Percentiles rank a stretch among this genome's conserved stretches.
These are phyloP conservation scores for Phycodurus eques DNA, from an alignment of 2,113 vertebrate genomes.

Conservation along the genomic window DNA sequence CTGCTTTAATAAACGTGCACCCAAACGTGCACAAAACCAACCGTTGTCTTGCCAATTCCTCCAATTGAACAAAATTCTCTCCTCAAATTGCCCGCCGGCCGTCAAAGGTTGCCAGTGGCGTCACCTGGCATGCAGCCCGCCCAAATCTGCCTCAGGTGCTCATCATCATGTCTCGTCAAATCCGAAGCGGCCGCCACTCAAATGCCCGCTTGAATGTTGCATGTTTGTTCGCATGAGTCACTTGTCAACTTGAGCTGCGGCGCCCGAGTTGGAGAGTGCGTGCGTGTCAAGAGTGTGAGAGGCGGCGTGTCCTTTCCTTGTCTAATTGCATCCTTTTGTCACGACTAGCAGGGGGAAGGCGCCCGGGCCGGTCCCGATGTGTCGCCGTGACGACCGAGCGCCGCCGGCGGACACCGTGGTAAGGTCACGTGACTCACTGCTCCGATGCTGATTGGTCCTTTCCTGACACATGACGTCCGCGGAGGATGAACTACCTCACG, in stretches of 20 bases:
- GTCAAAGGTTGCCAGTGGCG: conserved; percentile 77
- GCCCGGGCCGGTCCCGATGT: conserved; percentile 90
- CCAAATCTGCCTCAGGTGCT: conserved; percentile 53
- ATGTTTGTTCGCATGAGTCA: conserved; percentile 6
- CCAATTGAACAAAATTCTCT: conserved; percentile 90
- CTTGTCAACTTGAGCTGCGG: background rate
- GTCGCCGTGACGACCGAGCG: conserved; percentile 90
- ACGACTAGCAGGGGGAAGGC: conserved; percentile 97
- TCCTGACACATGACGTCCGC: background rate
- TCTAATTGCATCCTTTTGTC: conserved; percentile 99
- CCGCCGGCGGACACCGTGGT: conserved; percentile 90
- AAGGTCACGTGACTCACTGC: conserved; percentile 78
- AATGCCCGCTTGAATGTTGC: background rate
- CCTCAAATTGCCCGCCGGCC: conserved; percentile 82
- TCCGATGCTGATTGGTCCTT: background rate
- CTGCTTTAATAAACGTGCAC: conserved; percentile 99
- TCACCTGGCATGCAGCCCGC: conserved; percentile 69
- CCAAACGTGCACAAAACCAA: conserved; percentile 91
- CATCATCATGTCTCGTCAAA: conserved; percentile 23
- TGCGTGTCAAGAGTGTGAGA: background rate
- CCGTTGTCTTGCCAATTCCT: conserved; percentile 98
- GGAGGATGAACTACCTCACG: background rate
- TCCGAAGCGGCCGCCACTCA: background rate
- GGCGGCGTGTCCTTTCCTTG: conserved; percentile 25
- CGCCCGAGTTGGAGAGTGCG: conserved; percentile 9